Percentiles rank a stretch among this genome's conserved stretches.
These are phyloP conservation scores for Axea sp. DNA, from an alignment of 2,888 invertebrate species.

Conservation along the genomic window DNA sequence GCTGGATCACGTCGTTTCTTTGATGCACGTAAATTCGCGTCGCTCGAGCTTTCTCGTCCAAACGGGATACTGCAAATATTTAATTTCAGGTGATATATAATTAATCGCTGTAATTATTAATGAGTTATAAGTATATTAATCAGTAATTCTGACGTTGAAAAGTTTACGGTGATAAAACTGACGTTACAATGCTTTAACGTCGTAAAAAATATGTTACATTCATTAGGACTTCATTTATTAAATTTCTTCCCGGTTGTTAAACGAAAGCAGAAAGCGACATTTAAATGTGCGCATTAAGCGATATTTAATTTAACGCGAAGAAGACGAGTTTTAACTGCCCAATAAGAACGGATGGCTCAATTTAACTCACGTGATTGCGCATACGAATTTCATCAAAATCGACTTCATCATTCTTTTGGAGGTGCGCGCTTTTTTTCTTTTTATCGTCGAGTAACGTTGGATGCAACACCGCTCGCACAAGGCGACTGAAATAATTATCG, in stretches of 20 bases:
- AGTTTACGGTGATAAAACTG: slow-evolving; percentile 9
- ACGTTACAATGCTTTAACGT: neutral
- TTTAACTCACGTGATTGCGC: slow-evolving; percentile 19
- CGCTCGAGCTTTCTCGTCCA: too few species aligned
- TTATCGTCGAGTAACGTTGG: too few species aligned
- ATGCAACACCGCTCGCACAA: too few species aligned
- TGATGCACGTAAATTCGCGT: too few species aligned
- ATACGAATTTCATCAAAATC: slow-evolving; percentile 28
- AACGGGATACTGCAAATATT: too few species aligned
- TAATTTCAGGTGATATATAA: neutral
- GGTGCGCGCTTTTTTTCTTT: too few species aligned
- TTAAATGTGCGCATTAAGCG: slow-evolving; percentile 21
- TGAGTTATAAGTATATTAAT: slow-evolving; percentile 15
- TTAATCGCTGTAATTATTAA: neutral
- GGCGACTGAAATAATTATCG: too few species aligned
- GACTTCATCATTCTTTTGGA: too few species aligned
- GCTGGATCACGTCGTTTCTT: too few species aligned
- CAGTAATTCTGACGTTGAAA: slow-evolving; percentile 1
- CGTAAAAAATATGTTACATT: slow-evolving; percentile 9
- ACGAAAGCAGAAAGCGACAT: slow-evolving; percentile 24
- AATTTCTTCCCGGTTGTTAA: slow-evolving; percentile 14
- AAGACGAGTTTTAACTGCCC: slow-evolving; percentile 8
- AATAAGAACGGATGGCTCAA: slow-evolving; percentile 30
- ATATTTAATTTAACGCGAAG: slow-evolving; percentile 20
- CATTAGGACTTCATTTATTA: slow-evolving; percentile 31